Percentiles rank a stretch among this genome's conserved stretches.
phyloP scores from a whole-genome alignment of 64 coral and sea anemone genomes.

The Acropora tenuis region DNA sequence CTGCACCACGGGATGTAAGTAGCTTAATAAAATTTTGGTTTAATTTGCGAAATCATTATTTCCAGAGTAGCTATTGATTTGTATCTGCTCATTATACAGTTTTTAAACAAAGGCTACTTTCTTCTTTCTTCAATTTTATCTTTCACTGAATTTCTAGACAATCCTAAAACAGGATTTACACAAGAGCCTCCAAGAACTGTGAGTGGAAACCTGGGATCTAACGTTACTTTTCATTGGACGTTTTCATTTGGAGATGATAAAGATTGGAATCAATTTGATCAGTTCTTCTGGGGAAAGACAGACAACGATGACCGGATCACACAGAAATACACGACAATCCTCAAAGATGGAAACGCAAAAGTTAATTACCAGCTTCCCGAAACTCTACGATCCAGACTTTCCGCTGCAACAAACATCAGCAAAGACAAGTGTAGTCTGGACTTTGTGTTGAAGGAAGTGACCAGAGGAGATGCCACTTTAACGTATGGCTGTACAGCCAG shows the following conservation, averaged over 20 bases:
- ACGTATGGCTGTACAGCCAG: neutral
- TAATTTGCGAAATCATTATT: neutral
- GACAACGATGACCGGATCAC: neutral
- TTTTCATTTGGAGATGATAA: neutral
- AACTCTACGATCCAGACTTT: neutral
- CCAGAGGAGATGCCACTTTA: neutral
- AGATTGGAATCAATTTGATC: neutral
- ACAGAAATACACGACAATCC: neutral
- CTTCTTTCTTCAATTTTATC: neutral
- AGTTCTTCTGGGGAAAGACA: neutral
- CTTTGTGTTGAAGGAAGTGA: neutral
- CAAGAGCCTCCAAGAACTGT: neutral
- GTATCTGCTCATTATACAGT: no score
- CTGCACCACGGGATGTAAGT: slow-evolving; percentile 12
- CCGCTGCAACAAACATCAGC: neutral
- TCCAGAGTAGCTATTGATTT: neutral
- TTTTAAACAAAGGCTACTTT: no score
- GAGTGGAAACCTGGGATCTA: neutral
- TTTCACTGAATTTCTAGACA: no score
- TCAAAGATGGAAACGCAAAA: neutral
- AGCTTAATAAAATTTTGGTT: neutral
- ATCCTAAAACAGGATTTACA: neutral
- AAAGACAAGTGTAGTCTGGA: neutral
- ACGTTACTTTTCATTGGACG: neutral
- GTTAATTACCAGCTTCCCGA: neutral